Percentiles rank a stretch among this genome's conserved stretches.
phyloP scores from a whole-genome alignment of 2,888 invertebrate species.

The Amblyjoppa fuscipennis region DNA sequence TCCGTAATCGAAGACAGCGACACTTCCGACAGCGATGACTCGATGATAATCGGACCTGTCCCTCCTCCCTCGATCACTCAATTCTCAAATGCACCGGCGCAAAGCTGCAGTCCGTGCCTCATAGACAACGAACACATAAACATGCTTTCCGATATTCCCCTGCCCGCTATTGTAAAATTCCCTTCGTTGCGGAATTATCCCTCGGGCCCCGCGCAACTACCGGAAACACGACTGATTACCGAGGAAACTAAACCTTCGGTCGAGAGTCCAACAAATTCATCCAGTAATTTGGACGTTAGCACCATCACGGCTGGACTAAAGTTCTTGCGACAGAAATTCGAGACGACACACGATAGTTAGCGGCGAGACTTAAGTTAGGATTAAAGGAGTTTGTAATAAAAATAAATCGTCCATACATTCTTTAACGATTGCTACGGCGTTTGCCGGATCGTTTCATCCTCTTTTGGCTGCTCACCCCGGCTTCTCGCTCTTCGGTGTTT shows the following conservation, averaged over 20 bases:
- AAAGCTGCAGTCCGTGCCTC: conserved; percentile 59
- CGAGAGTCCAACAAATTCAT: conserved; percentile 22
- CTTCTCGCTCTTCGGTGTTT: background rate
- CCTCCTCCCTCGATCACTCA: conserved; percentile 67
- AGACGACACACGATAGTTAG: conserved; percentile 71
- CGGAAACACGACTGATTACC: background rate
- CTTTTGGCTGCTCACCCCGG: conserved; percentile 3
- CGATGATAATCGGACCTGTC: conserved; percentile 73
- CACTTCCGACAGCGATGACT: conserved; percentile 68
- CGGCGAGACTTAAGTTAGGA: conserved; percentile 33
- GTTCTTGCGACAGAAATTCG: conserved; percentile 80
- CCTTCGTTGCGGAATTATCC: conserved; percentile 31
- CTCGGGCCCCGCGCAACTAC: background rate
- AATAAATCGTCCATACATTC: conserved; percentile 23
- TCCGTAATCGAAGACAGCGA: conserved; percentile 32
- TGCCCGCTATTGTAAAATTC: conserved; percentile 54
- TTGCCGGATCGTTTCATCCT: conserved; percentile 39
- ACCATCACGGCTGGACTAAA: conserved; percentile 78
- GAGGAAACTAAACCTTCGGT: conserved; percentile 4
- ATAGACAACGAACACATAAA: conserved; percentile 59
- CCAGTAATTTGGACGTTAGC: conserved; percentile 72
- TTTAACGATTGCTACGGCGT: background rate
- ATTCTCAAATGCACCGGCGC: conserved; percentile 21
- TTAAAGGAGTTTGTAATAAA: conserved; percentile 19
- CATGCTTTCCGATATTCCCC: conserved; percentile 61